phyloP scores from a whole-genome alignment of 2,797 vertebrate genomes.

The Phalanger gymnotis region DNA sequence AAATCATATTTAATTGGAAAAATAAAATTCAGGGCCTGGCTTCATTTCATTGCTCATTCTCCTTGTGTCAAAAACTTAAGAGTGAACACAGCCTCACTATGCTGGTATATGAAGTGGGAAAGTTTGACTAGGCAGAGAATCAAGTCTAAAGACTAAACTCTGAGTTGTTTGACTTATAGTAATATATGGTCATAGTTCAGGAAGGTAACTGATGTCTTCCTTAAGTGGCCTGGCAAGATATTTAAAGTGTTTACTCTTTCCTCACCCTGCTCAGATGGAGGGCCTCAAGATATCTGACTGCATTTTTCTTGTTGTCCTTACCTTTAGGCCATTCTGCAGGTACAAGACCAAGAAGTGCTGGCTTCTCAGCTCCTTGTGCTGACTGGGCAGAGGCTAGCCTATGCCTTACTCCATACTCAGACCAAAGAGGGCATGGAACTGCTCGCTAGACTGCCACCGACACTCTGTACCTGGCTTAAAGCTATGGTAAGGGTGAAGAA shows the following conservation, averaged over 20 bases:
- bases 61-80: background rate
- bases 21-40: background rate
- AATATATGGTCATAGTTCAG: background rate
- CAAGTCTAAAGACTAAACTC: constrained; percentile 2
- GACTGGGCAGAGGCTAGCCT: constrained; percentile 94
- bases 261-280: background rate
- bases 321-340: constrained; percentile 92
- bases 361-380: constrained; percentile 96
- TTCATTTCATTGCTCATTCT: background rate
- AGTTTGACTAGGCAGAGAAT: background rate
- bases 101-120: background rate
- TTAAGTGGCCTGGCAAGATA: background rate
- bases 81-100: background rate
- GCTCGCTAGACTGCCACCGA: constrained; percentile 93
- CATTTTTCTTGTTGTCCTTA: accelerated
- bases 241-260: background rate
- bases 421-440: constrained; percentile 94
- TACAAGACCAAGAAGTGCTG: constrained; percentile 95
- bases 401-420: constrained; percentile 90
- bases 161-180: background rate
- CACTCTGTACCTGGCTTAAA: constrained; percentile 98
- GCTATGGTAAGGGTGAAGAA: constrained; percentile 91
- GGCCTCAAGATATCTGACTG: background rate
- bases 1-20: background rate
- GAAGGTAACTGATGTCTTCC: background rate